Conservation (phyloP, 2,113 vertebrate genomes). For the Cathartes aura region DNA sequence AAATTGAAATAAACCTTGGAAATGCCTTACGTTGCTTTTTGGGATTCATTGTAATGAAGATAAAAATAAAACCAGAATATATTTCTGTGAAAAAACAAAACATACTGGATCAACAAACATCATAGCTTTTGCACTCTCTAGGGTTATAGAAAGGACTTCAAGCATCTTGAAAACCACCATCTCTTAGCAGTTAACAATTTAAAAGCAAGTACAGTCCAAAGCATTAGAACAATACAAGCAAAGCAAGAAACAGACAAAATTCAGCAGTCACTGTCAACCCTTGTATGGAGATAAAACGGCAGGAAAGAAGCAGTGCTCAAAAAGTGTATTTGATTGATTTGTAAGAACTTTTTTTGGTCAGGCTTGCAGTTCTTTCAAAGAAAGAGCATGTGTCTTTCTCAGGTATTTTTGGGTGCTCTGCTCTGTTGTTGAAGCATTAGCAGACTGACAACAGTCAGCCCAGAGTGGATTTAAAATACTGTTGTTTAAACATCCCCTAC, state of each 20-base stretch:
- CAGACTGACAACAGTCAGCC: not conserved
- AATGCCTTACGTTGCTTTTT: not conserved
- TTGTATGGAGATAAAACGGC: not conserved
- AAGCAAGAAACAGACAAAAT: not conserved
- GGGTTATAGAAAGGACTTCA: not conserved
- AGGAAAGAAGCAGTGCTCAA: not conserved
- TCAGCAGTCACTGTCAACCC: not conserved
- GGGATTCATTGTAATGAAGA: not conserved
- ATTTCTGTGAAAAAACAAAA: not conserved
- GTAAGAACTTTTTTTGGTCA: not conserved
- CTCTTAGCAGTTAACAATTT: not conserved
- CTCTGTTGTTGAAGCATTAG: not conserved
- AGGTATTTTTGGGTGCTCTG: not conserved
- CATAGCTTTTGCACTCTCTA: not conserved
- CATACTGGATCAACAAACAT: not conserved
- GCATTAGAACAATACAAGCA: not conserved
- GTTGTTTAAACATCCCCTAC: conserved; percentile 3
- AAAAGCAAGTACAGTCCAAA: rapidly evolving
- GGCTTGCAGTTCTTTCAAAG: not conserved
- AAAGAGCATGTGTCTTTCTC: not conserved
- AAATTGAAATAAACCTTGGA: not conserved
- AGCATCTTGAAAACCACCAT: not conserved
- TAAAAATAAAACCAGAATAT: not conserved
- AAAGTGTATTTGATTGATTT: not conserved
- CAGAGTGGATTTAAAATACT: not conserved